These are phyloP conservation scores for Fopius arisanus DNA, from an alignment of 1,140 invertebrate species.

Conservation along the genomic window DNA sequence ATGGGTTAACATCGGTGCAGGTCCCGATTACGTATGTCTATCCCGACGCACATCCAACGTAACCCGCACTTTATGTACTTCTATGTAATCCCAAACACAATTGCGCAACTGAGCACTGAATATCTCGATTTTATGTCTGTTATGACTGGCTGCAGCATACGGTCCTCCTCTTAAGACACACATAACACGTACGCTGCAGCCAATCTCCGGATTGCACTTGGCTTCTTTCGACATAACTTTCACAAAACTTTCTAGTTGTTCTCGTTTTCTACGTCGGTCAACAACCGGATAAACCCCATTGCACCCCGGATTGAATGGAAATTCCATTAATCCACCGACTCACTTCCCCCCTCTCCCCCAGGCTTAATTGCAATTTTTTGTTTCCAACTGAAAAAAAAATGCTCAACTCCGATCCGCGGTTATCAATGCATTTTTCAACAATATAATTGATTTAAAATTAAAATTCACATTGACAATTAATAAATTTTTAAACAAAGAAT, in stretches of 20 bases:
- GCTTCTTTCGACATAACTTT: constrained; percentile 33
- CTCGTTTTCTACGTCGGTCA: constrained; percentile 35
- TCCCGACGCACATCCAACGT: constrained; percentile 18
- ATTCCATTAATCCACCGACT: too few relatives aligned
- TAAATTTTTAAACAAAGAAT: too few relatives aligned
- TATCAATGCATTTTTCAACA: too few relatives aligned
- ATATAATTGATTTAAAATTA: too few relatives aligned
- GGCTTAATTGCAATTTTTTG: too few relatives aligned
- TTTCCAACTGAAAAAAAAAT: too few relatives aligned
- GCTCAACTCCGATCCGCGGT: too few relatives aligned
- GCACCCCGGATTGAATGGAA: too few relatives aligned
- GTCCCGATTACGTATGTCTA: not conserved
- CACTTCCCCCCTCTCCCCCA: too few relatives aligned
- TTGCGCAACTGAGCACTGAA: constrained; percentile 24
- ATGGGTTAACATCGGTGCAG: not conserved
- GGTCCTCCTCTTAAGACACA: not conserved
- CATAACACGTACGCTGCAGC: constrained; percentile 6
- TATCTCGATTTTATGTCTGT: not conserved
- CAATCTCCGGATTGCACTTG: constrained; percentile 33
- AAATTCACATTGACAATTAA: not conserved
- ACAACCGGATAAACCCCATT: constrained; percentile 9
- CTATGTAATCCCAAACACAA: constrained; percentile 23
- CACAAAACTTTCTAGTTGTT: constrained; percentile 41
- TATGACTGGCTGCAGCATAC: not conserved
- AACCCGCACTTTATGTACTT: constrained; percentile 1